phyloP scores from a whole-genome alignment of 2,888 invertebrate genomes.

The Synergus umbraculus region DNA sequence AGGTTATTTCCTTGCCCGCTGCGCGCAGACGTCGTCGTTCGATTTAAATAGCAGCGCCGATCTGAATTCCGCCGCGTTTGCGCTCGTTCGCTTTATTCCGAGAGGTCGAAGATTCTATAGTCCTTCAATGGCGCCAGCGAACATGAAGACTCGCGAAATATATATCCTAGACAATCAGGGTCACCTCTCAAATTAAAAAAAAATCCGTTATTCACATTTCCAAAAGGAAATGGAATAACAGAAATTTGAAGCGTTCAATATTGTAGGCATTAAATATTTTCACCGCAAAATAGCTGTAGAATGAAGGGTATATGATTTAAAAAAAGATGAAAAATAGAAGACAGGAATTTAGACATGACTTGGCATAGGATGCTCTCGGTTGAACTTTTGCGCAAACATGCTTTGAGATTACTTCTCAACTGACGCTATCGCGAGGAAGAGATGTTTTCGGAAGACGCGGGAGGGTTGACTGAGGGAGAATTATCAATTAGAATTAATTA shows the following conservation, averaged over 20 bases:
- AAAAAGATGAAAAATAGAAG: too few species aligned
- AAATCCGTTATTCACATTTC: not conserved
- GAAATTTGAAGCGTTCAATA: too few species aligned
- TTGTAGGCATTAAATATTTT: too few species aligned
- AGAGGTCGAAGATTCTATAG: constrained; percentile 48
- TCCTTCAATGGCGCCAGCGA: constrained; percentile 10
- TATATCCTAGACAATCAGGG: too few species aligned
- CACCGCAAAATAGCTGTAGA: too few species aligned
- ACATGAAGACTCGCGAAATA: not conserved
- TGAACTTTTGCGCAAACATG: constrained; percentile 64
- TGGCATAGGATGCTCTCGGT: constrained; percentile 18
- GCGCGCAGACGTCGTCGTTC: constrained; percentile 54
- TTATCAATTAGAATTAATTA: constrained; percentile 70
- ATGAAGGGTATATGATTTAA: too few species aligned
- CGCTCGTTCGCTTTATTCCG: constrained; percentile 51
- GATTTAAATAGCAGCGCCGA: constrained; percentile 58
- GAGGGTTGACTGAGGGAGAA: constrained; percentile 52
- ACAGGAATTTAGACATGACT: constrained; percentile 6
- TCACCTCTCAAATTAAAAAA: not conserved
- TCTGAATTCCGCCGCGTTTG: constrained; percentile 56
- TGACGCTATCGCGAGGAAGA: constrained; percentile 41
- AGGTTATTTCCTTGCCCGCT: constrained; percentile 55
- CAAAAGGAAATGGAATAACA: too few species aligned
- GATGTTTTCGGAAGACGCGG: constrained; percentile 42
- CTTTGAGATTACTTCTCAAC: constrained; percentile 60